A percentile compares a stretch with the other conserved stretches of the same genome.
Evolutionary conservation across 1,140 invertebrate genomes (phyloP).

Genomic region (Cherax destructor): DNA sequence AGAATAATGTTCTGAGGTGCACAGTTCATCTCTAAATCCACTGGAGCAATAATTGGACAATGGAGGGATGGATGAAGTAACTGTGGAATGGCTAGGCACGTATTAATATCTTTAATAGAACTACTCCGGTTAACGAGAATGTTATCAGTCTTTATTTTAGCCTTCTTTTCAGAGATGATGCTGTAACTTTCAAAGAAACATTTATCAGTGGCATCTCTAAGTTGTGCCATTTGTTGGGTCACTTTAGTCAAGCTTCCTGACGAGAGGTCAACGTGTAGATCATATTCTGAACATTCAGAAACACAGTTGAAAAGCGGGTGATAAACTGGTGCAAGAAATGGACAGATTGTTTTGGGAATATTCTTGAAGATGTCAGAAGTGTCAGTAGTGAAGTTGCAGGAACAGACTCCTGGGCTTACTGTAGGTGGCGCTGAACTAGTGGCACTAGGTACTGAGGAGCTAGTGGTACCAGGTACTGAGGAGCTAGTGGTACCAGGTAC

Average conservation of each 20-base stretch:
- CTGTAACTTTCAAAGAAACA: constrained; percentile 36
- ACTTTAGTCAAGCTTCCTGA: constrained; percentile 7
- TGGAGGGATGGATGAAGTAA: constrained; percentile 25
- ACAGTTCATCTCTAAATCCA: background rate
- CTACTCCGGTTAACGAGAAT: background rate
- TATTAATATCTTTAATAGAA: background rate
- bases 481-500: background rate
- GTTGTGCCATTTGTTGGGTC: background rate
- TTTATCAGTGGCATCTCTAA: background rate
- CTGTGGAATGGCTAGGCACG: constrained; percentile 28
- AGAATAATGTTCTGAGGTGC: constrained; percentile 30
- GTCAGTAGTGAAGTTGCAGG: background rate
- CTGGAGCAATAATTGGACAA: background rate
- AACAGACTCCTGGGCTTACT: background rate
- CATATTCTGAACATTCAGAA: constrained; percentile 12
- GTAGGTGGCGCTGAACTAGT: background rate
- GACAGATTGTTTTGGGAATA: constrained; percentile 37
- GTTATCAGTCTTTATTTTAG: background rate
- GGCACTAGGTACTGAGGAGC: background rate
- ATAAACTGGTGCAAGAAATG: constrained; percentile 47
- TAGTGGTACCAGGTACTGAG: background rate
- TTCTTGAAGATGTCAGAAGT: background rate
- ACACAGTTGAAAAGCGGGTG: constrained; percentile 30
- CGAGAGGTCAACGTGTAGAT: constrained; percentile 22
- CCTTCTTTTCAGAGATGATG: background rate